These are phyloP conservation scores for Eupithecia centaureata DNA, from an alignment of 2,888 invertebrate species.

Conservation along the genomic window DNA sequence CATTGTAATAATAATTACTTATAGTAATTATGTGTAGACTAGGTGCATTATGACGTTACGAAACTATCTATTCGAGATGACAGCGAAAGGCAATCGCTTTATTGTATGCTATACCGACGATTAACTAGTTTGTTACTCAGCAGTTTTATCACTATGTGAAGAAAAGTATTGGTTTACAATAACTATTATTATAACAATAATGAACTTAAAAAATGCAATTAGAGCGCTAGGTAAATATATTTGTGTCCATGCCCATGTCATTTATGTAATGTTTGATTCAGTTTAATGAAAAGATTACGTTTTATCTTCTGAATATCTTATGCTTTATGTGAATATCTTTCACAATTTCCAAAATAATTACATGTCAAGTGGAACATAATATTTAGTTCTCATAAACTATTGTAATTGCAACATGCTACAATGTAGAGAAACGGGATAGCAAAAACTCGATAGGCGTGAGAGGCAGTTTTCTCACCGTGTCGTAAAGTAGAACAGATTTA, in stretches of 20 bases:
- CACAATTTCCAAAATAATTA: conserved; percentile 19
- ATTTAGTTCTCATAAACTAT: conserved; percentile 61
- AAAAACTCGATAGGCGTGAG: conserved; percentile 65
- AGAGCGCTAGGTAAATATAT: background rate
- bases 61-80: background rate
- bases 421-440: conserved; percentile 59
- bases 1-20: no score
- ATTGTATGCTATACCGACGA: conserved; percentile 1
- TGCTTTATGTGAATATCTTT: conserved; percentile 1
- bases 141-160: background rate
- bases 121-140: conserved; percentile 16
- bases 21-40: background rate
- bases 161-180: background rate
- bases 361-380: conserved; percentile 18
- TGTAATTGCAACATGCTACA: conserved; percentile 60
- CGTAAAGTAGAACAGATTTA: conserved; percentile 59
- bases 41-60: background rate
- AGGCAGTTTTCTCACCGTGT: conserved; percentile 59
- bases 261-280: background rate
- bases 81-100: conserved; percentile 17
- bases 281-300: background rate
- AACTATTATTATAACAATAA: background rate
- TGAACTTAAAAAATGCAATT: background rate
- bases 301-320: background rate
- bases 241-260: no score